Percentiles rank a stretch among this genome's conserved stretches.
Conservation (phyloP, 2,888 invertebrate genomes). For the Acrocera orbiculus region DNA sequence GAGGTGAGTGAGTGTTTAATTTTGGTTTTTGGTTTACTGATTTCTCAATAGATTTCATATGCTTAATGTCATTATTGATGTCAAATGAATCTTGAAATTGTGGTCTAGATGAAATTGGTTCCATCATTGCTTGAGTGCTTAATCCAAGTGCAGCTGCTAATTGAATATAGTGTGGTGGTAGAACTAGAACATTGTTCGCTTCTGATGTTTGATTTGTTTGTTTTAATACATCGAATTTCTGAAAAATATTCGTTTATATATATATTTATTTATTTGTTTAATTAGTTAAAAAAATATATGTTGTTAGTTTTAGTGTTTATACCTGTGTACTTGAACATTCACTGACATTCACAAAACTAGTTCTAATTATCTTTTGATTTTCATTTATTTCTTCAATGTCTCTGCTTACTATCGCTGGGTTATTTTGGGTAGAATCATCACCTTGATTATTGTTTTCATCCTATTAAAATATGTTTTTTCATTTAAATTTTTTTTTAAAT, state of each 20-base stretch:
- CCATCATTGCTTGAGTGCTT: conserved; percentile 24
- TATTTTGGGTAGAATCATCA: conserved; percentile 13
- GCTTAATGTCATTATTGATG: conserved; percentile 21
- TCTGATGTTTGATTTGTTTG: too few species aligned
- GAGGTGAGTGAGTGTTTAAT: too few species aligned
- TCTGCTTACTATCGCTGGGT: conserved; percentile 2
- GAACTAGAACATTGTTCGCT: conserved; percentile 36
- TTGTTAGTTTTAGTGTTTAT: background rate
- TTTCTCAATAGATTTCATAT: too few species aligned
- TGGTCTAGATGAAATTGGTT: conserved; percentile 24
- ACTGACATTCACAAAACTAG: background rate
- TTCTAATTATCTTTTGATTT: conserved; percentile 1
- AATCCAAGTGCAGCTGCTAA: conserved; percentile 34
- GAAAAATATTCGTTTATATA: too few species aligned
- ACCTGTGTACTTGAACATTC: background rate
- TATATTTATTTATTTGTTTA: too few species aligned
- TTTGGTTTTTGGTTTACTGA: too few species aligned
- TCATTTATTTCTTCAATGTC: conserved; percentile 9
- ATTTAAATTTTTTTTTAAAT: too few species aligned
- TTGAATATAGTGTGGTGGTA: conserved; percentile 42
- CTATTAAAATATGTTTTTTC: conserved; percentile 11
- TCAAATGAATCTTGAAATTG: conserved; percentile 28
- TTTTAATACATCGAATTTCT: too few species aligned
- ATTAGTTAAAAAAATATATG: too few species aligned
- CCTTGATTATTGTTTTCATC: conserved; percentile 28